Evolutionary conservation across 1,140 invertebrate genomes (phyloP).

Genomic region (Chironomus striatipennis): DNA sequence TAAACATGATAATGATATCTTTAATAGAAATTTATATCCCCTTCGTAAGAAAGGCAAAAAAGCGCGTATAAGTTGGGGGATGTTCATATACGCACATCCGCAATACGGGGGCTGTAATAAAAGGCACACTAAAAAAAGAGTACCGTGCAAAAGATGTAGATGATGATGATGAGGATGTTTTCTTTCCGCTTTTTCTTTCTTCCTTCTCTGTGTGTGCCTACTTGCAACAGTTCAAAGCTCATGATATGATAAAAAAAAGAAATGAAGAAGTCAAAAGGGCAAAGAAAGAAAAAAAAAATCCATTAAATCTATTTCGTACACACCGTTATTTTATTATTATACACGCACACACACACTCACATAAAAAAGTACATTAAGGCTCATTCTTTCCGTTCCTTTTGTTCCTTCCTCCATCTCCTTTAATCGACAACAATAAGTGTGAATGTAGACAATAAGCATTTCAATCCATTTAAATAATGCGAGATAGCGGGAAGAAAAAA

Average conservation of each 20-base stretch:
- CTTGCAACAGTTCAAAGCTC: constrained; percentile 6
- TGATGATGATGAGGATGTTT: constrained; percentile 1
- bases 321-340: background rate
- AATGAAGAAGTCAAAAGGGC: background rate
- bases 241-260: background rate
- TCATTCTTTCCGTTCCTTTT: too few species aligned
- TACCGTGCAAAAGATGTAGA: background rate
- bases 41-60: background rate
- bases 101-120: background rate
- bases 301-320: constrained; percentile 22
- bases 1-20: constrained; percentile 23
- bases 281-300: background rate
- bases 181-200: background rate
- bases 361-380: background rate
- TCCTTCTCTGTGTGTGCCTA: too few species aligned
- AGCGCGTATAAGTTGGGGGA: background rate
- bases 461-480: constrained; percentile 14
- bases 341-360: background rate
- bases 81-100: too few species aligned
- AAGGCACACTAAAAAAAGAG: background rate
- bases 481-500: background rate
- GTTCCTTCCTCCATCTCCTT: background rate
- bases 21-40: constrained; percentile 21
- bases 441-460: background rate
- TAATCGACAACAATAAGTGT: background rate